Evolutionary conservation across 2,797 vertebrate genomes (phyloP).

Genomic region (Malacoraja senta): DNA sequence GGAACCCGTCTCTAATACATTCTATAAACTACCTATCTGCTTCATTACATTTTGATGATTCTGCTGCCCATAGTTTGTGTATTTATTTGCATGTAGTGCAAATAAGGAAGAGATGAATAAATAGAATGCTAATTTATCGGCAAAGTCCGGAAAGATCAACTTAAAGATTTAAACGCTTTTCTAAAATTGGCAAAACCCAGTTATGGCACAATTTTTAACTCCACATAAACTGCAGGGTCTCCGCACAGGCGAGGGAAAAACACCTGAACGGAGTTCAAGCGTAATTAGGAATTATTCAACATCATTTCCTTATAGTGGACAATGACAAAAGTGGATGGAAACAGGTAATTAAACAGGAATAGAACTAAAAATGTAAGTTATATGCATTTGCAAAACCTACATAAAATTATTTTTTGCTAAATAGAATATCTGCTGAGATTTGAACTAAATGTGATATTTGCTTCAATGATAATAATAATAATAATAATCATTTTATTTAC

Average conservation of each 20-base stretch:
- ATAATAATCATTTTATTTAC: too few species aligned
- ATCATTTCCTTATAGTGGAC: neutral
- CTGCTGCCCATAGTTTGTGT: too few species aligned
- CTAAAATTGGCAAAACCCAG: too few species aligned
- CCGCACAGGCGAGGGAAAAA: neutral
- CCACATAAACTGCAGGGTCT: too few species aligned
- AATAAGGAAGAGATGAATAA: constrained; percentile 43
- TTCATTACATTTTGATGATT: neutral
- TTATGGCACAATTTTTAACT: too few species aligned
- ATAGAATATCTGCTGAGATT: neutral
- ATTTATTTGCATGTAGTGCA: neutral
- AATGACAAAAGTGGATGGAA: neutral
- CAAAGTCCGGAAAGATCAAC: neutral
- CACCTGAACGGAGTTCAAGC: neutral
- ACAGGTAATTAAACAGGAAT: neutral
- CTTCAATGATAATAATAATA: too few species aligned
- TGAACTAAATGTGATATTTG: neutral
- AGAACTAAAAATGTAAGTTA: neutral
- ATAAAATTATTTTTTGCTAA: neutral
- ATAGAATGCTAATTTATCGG: constrained; percentile 26
- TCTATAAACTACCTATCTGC: too few species aligned
- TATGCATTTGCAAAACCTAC: neutral
- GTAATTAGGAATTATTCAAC: neutral
- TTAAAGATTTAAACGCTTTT: neutral
- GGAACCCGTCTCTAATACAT: too few species aligned